Base-by-base conservation (phyloP, 2,797 vertebrate species). In the Bovichtus diacanthus region DNA sequence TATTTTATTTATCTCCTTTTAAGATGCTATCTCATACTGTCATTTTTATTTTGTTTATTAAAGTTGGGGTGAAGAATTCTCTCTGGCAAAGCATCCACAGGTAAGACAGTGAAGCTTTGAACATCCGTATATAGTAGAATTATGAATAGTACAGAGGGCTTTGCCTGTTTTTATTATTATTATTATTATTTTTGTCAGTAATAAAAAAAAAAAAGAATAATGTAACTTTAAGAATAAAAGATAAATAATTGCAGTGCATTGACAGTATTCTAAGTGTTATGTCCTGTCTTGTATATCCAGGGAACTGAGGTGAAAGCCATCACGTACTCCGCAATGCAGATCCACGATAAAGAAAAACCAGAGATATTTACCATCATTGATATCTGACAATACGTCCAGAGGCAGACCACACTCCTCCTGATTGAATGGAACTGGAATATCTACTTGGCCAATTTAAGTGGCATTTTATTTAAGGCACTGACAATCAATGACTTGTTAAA, bases 251-350 rank as follows among this genome's bases (percentile, higher is more conserved):
- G 8, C 25, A 58, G 13, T 1, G 1, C 3, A 50, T 49, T 25
- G 10, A 21, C n/a, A 6, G 46, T 19, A 7, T 51, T 16, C 1
- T 27, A 62, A 65, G 9, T 70, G 2, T 69, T 73, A 4, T 83
- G 5, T 62, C 23, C 3, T 82, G 4, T 84, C 16, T 84, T 84
- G 59, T 93, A 68, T 72, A 77, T 82, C 23, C 84, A 99, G 98
- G 98, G 98, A 59, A 99, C 98, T 8, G 98, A 99, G 85, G 98
- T 99, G 65, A 99, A 99, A 92, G 98, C 98, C 31, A 99, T 99
- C 86, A 99, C 98, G 5, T 99, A 99, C 59, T 99, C 98, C 1
- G 98, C 98, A 2, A 99, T 99, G 98, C 98, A 99, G 89, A 95
- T 99, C 86, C 93, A 96, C 11, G 96, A 97, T 49, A 96, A 93